Conservation (phyloP, 2,888 invertebrate species). For the Himalopsyche anomala region DNA sequence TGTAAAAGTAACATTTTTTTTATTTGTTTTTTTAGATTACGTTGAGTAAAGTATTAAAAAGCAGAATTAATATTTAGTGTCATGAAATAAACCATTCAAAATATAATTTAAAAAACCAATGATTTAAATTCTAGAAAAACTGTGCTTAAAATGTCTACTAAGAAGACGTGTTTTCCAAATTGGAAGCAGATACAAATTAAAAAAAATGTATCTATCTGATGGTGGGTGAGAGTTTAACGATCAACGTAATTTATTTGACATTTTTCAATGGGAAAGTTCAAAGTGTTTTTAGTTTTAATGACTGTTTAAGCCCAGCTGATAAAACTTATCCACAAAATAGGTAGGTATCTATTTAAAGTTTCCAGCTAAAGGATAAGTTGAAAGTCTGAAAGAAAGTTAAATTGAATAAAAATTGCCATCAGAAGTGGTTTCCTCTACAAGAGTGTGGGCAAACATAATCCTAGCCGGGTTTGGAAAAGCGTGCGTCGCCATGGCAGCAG, state of each 20-base stretch:
- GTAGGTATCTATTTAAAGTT: constrained; percentile 16
- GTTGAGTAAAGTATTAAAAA: no score
- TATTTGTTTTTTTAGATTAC: no score
- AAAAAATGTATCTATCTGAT: neutral
- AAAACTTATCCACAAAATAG: neutral
- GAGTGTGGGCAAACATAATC: constrained; percentile 47
- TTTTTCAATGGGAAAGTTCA: neutral
- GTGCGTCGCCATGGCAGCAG: constrained; percentile 47
- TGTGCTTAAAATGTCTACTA: no score
- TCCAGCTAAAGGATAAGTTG: constrained; percentile 1
- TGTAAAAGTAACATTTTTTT: no score
- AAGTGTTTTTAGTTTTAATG: neutral
- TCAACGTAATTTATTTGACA: neutral
- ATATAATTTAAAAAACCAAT: no score
- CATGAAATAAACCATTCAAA: no score
- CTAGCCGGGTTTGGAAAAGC: constrained; percentile 45
- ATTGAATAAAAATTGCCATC: constrained; percentile 51
- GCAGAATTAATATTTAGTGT: no score
- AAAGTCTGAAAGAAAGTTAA: constrained; percentile 42
- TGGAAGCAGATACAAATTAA: no score
- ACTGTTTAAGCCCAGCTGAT: neutral
- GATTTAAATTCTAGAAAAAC: no score
- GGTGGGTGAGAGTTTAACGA: no score
- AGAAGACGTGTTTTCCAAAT: no score
- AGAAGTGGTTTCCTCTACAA: constrained; percentile 41